Evolutionary conservation across 2,797 vertebrate species (phyloP), one percentile per base, ranked within the genome.

Genomic region (Phalloptychus januarius): DNA sequence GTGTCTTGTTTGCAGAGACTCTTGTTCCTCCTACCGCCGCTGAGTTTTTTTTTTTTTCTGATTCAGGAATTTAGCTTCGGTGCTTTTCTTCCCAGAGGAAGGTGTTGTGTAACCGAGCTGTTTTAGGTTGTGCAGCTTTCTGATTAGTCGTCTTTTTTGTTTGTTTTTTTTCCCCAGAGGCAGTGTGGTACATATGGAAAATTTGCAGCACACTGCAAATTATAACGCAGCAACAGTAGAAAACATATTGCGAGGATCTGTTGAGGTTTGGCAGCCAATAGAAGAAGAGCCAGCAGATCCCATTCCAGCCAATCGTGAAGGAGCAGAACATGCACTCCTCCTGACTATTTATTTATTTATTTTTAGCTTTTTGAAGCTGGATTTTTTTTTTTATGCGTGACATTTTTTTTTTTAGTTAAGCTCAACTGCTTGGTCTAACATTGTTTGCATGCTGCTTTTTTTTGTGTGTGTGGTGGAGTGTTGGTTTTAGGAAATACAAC

Each of bases 261-360:
- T 77, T 72, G 42, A 46, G 74, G 28, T 58, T 44, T 23, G 13
- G 7, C 2, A 89, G 87, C 92, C 91, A 95, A 90, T 92, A 83
- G 75, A 81, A 85, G 74, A 82, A 74, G 71, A 20, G 79, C 72
- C 90, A 92, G 40, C 86, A 28, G 76, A 83, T 84, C 83, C 81
- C 44, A 45, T 88, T 83, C 85, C 70, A 82, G 79, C 95, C 95
- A 95, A 92, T 94, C 88, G 80, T 28, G 56, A 76, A 74, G 85
- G 83, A 71, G 79, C 85, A 83, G 77, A 79, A 71, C 56, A 75
- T 72, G 38, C 75, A 92, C 91, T 67, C 93, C 94, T 94, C 89
- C 86, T 71, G 31, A 63, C 46, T 80, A 20, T 44, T 48, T 48
- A 16, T 18, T 38, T 54, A 6, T 20, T 38, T 23, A 10, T 67